A percentile compares a stretch with the other conserved stretches of the same genome.
phyloP scores from a whole-genome alignment of 2,888 invertebrate genomes.

The Euplexia lucipara region DNA sequence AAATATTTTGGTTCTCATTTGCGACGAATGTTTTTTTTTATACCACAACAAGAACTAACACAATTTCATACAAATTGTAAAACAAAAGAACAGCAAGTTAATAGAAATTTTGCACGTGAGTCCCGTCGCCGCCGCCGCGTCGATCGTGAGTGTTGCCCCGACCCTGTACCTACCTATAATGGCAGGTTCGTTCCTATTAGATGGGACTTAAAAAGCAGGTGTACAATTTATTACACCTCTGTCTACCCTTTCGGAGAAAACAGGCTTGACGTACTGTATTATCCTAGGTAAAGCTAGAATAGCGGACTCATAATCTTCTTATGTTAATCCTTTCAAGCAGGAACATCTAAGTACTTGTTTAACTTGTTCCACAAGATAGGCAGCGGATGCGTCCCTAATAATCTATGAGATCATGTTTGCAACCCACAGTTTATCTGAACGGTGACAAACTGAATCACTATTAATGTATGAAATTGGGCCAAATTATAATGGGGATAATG shows the following conservation, averaged over 20 bases:
- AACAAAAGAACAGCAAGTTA: too few relatives aligned
- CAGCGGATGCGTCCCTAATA: constrained; percentile 11
- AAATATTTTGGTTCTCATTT: too few relatives aligned
- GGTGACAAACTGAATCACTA: not conserved
- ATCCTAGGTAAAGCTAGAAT: not conserved
- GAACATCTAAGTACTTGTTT: constrained; percentile 10
- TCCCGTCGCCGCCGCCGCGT: too few relatives aligned
- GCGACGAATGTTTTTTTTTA: too few relatives aligned
- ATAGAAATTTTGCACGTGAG: too few relatives aligned
- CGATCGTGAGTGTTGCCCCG: too few relatives aligned
- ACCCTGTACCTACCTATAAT: too few relatives aligned
- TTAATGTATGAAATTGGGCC: constrained; percentile 58
- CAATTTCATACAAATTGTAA: too few relatives aligned
- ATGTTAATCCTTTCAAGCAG: constrained; percentile 35
- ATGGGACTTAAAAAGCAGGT: not conserved
- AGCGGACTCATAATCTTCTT: constrained; percentile 24
- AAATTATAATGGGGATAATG: constrained; percentile 64
- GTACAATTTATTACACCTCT: not conserved
- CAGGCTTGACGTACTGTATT: constrained; percentile 1
- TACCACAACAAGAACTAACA: too few relatives aligned
- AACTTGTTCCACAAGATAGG: constrained; percentile 43
- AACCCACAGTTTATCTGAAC: constrained; percentile 6
- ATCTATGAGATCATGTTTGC: constrained; percentile 11
- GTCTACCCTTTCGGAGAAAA: not conserved
- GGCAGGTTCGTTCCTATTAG: too few relatives aligned